Conservation (phyloP, 2,797 vertebrate species). For the Microchirus variegatus region DNA sequence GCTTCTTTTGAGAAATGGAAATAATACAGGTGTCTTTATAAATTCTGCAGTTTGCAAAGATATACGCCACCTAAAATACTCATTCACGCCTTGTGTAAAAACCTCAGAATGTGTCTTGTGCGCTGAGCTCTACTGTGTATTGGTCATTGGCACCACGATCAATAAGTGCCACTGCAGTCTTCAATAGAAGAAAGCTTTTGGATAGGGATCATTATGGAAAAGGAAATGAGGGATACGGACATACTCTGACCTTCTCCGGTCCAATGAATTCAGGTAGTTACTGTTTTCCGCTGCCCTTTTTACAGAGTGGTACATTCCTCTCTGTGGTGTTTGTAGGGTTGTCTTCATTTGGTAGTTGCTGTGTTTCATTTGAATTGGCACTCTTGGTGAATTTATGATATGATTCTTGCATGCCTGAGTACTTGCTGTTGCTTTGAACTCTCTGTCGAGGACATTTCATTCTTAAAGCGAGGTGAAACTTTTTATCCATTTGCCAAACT, state of each 20-base stretch:
- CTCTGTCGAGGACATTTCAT: background rate
- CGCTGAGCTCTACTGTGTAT: too few species aligned
- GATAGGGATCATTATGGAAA: background rate
- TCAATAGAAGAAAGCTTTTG: slow-evolving; percentile 19
- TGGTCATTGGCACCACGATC: background rate
- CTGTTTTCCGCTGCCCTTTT: slow-evolving; percentile 7
- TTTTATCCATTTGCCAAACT: background rate
- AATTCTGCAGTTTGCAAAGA: background rate
- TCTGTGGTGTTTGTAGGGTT: background rate
- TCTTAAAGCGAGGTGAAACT: background rate
- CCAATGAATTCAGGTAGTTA: slow-evolving; percentile 7
- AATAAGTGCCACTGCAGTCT: slow-evolving; percentile 18
- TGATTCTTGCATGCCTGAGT: too few species aligned
- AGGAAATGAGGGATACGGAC: slow-evolving; percentile 23
- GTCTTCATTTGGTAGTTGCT: background rate
- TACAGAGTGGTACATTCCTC: background rate
- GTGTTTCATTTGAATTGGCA: background rate
- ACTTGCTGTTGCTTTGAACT: slow-evolving; percentile 6
- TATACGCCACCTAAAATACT: background rate
- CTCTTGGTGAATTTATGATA: too few species aligned
- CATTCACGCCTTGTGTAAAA: too few species aligned
- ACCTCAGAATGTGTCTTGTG: too few species aligned
- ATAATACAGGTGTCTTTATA: background rate
- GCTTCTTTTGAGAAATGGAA: background rate
- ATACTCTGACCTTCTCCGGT: slow-evolving; percentile 20